Conservation (phyloP, 2,797 vertebrate species). For the Caiman crocodilus region DNA sequence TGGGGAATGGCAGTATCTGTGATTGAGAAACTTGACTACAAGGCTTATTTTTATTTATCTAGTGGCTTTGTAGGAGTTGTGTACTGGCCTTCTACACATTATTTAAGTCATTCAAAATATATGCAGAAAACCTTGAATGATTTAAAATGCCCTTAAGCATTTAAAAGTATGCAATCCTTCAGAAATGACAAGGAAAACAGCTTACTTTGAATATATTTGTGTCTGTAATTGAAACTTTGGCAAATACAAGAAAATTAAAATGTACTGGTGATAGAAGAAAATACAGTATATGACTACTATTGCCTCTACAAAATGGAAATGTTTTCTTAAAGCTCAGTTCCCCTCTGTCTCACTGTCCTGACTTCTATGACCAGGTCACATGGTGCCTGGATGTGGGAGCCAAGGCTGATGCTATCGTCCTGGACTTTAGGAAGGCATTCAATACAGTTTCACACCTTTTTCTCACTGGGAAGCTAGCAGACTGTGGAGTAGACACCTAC, state of each 20-base stretch:
- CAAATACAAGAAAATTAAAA: background rate
- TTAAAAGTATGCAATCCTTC: accelerated
- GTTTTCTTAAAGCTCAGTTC: background rate
- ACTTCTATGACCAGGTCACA: background rate
- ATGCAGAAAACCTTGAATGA: background rate
- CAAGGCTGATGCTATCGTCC: no score
- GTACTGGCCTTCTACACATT: background rate
- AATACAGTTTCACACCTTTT: no score
- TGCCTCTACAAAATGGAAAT: background rate
- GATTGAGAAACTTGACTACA: background rate
- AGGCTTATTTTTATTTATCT: background rate
- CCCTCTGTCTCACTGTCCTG: background rate
- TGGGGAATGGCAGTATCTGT: background rate
- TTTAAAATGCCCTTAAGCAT: background rate
- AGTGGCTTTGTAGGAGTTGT: background rate
- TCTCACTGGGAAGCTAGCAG: no score
- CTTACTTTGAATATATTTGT: background rate
- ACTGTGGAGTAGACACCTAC: no score
- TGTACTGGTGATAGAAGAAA: background rate
- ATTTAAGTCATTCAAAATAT: background rate
- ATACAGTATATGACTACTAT: background rate
- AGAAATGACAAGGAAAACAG: background rate
- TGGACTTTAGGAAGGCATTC: no score
- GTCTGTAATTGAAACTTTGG: accelerated
- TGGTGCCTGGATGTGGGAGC: no score